Evolutionary conservation across 2,888 invertebrate genomes (phyloP).

Genomic region (Philhelius pedissequus): DNA sequence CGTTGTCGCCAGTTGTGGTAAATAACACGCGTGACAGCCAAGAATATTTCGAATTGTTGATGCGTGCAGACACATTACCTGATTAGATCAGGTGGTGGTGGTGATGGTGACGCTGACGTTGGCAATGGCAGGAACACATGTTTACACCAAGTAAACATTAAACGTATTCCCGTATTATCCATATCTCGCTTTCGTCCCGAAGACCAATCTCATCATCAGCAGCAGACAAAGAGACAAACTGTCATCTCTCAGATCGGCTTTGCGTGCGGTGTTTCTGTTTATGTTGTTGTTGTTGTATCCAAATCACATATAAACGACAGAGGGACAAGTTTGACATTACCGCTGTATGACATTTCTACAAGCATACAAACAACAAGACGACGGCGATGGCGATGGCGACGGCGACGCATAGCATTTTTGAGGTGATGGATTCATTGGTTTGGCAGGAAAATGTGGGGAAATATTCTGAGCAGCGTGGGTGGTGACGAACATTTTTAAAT

Average conservation of each 20-base stretch:
- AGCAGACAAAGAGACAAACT: slow-evolving; percentile 23
- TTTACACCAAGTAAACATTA: slow-evolving; percentile 56
- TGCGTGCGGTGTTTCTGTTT: slow-evolving; percentile 21
- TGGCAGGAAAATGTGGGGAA: slow-evolving; percentile 16
- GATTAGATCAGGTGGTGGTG: slow-evolving; percentile 65
- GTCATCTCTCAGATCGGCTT: slow-evolving; percentile 43
- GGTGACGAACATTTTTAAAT: slow-evolving; percentile 33
- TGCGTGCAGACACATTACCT: slow-evolving; percentile 64
- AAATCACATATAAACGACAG: slow-evolving; percentile 42
- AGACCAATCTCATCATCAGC: neutral
- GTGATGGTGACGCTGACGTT: neutral
- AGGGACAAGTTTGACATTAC: slow-evolving; percentile 61
- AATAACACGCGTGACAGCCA: slow-evolving; percentile 57
- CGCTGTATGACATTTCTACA: slow-evolving; percentile 31
- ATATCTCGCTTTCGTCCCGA: neutral
- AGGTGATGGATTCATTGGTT: slow-evolving; percentile 24
- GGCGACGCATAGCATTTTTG: neutral
- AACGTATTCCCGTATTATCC: neutral
- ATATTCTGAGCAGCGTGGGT: slow-evolving; percentile 55
- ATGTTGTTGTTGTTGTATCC: neutral
- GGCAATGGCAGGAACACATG: slow-evolving; percentile 51
- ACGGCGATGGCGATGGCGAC: neutral
- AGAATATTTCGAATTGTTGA: slow-evolving; percentile 54
- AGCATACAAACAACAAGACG: neutral
- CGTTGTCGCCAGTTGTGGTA: slow-evolving; percentile 17